Evolutionary conservation across 2,888 invertebrate genomes (phyloP).

Genomic region (Lutraria lutraria): DNA sequence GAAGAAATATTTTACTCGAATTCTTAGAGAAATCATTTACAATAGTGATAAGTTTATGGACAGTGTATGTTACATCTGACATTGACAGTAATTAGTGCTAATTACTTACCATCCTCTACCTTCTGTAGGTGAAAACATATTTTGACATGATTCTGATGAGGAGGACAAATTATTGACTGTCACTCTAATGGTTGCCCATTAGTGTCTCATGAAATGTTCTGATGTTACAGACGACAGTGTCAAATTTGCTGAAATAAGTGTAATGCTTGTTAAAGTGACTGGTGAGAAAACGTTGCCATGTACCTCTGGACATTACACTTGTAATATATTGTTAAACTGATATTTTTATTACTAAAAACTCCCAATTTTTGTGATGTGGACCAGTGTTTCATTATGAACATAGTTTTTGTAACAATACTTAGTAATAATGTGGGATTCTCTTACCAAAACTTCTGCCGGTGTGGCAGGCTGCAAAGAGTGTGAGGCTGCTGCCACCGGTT

Average conservation of each 20-base stretch:
- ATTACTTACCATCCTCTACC: not conserved
- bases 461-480: conserved; percentile 71
- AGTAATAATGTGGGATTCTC: conserved; percentile 62
- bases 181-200: conserved; percentile 19
- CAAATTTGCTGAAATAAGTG: conserved; percentile 17
- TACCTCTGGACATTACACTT: not conserved
- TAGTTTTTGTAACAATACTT: conserved; percentile 32
- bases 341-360: conserved; percentile 1
- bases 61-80: not conserved
- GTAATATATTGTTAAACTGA: conserved; percentile 1
- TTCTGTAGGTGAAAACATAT: not conserved
- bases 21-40: not conserved
- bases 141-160: conserved; percentile 3
- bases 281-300: not conserved
- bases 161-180: conserved; percentile 18
- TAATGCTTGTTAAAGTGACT: not conserved
- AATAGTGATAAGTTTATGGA: conserved; percentile 2
- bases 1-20: not conserved
- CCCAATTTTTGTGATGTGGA: conserved; percentile 14
- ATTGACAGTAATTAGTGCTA: conserved; percentile 14
- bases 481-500: conserved; percentile 64
- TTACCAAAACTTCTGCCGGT: conserved; percentile 61
- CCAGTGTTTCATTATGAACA: conserved; percentile 45
- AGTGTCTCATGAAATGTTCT: conserved; percentile 17
- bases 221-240: not conserved